A percentile compares a stretch with the other conserved stretches of the same genome.
phyloP scores from a whole-genome alignment of 2,888 invertebrate genomes.

The Trichacis sp. region DNA sequence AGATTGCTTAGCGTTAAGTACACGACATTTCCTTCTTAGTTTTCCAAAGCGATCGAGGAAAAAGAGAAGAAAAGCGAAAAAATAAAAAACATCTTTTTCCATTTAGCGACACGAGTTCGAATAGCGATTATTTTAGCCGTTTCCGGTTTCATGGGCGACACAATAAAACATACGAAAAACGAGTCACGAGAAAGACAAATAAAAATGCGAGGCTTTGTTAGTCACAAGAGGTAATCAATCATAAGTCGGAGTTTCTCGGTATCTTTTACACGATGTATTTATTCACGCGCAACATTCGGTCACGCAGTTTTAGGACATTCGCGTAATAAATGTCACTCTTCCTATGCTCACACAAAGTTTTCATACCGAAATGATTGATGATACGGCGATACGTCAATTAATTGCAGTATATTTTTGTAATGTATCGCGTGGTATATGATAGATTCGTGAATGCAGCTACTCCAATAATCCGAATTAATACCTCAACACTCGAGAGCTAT shows the following conservation, averaged over 20 bases:
- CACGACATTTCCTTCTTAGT: neutral
- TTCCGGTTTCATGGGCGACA: slow-evolving; percentile 60
- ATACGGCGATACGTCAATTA: slow-evolving; percentile 36
- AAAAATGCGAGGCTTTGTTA: slow-evolving; percentile 54
- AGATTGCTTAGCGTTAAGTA: neutral
- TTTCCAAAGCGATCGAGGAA: slow-evolving; percentile 10
- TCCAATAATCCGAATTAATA: slow-evolving; percentile 7
- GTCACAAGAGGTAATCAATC: slow-evolving; percentile 45
- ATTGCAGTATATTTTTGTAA: slow-evolving; percentile 38
- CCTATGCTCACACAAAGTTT: slow-evolving; percentile 13
- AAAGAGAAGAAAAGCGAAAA: slow-evolving; percentile 3
- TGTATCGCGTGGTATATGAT: slow-evolving; percentile 14
- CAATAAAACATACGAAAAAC: slow-evolving; percentile 36
- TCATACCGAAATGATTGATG: slow-evolving; percentile 25
- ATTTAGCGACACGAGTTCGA: slow-evolving; percentile 36
- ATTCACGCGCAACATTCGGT: slow-evolving; percentile 31
- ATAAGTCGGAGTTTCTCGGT: slow-evolving; percentile 50
- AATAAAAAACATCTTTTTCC: slow-evolving; percentile 26
- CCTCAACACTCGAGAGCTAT: neutral
- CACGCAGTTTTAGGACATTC: slow-evolving; percentile 10
- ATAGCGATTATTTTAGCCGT: slow-evolving; percentile 48
- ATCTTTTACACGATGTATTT: slow-evolving; percentile 54
- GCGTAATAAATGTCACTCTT: slow-evolving; percentile 14
- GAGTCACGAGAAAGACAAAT: slow-evolving; percentile 49
- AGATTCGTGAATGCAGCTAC: slow-evolving; percentile 10